Evolutionary conservation across 2,888 invertebrate species (phyloP).

Genomic region (Callyntrura guangdongensis): DNA sequence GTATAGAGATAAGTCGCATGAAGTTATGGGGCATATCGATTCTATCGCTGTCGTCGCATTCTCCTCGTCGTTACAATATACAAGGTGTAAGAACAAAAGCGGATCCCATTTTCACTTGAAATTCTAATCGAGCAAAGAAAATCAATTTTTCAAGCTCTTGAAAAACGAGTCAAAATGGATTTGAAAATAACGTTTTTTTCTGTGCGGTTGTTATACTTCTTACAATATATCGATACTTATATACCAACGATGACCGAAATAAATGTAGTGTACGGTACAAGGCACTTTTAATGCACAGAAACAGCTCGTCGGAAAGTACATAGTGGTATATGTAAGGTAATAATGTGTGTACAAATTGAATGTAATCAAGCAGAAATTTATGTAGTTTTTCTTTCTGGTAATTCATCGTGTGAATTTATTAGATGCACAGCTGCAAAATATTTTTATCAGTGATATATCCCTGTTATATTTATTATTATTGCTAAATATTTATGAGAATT

Average conservation of each 20-base stretch:
- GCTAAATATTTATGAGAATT: slow-evolving; percentile 70
- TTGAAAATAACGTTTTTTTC: slow-evolving; percentile 42
- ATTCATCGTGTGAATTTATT: slow-evolving; percentile 56
- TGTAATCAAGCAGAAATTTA: slow-evolving; percentile 70
- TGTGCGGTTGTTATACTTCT: slow-evolving; percentile 59
- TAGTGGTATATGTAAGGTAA: slow-evolving; percentile 3
- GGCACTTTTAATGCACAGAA: not conserved
- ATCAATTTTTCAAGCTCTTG: slow-evolving; percentile 70
- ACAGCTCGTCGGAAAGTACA: not conserved
- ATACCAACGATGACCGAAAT: not conserved
- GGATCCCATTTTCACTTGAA: slow-evolving; percentile 62
- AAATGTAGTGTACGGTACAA: not conserved
- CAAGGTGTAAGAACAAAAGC: slow-evolving; percentile 17
- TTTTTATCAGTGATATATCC: slow-evolving; percentile 58
- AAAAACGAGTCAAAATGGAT: slow-evolving; percentile 69
- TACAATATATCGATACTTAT: slow-evolving; percentile 1
- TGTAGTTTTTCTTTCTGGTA: slow-evolving; percentile 43
- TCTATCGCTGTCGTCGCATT: slow-evolving; percentile 6
- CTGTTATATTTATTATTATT: slow-evolving; percentile 63
- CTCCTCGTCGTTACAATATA: too few species aligned
- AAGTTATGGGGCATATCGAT: slow-evolving; percentile 45
- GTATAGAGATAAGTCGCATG: slow-evolving; percentile 6
- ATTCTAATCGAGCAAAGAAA: slow-evolving; percentile 72
- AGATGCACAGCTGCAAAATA: slow-evolving; percentile 68
- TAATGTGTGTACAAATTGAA: slow-evolving; percentile 56